These are phyloP conservation scores for Paracanthobrama guichenoti DNA, from an alignment of 2,113 vertebrate genomes.

Conservation along the genomic window DNA sequence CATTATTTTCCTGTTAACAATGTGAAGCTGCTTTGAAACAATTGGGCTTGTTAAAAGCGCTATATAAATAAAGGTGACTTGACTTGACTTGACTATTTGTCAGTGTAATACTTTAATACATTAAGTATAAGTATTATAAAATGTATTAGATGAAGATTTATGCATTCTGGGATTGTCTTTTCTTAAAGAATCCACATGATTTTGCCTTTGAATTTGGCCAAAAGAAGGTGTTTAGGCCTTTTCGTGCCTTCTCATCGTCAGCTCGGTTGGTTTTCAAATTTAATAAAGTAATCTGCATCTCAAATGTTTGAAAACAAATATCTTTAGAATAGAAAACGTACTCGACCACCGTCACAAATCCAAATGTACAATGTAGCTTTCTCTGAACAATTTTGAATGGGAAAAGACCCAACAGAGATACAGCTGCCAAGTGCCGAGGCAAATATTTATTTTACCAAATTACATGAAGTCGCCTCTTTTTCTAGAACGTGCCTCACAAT, in stretches of 20 bases:
- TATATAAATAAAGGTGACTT: too few relatives aligned
- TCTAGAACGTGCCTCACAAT: constrained; percentile 25
- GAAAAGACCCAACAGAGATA: constrained; percentile 20
- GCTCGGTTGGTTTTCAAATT: not conserved
- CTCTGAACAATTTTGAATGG: not conserved
- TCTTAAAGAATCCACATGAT: not conserved
- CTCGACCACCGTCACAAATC: not conserved
- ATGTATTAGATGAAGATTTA: not conserved
- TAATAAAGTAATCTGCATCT: not conserved
- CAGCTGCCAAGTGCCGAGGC: constrained; percentile 37
- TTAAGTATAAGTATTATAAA: not conserved
- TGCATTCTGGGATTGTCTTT: not conserved
- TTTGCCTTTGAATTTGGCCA: not conserved
- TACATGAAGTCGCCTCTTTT: constrained; percentile 52
- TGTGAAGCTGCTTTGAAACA: too few relatives aligned
- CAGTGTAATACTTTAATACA: not conserved
- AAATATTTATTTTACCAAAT: constrained; percentile 57
- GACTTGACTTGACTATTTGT: too few relatives aligned
- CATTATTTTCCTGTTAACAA: too few relatives aligned
- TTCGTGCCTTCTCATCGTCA: too few relatives aligned
- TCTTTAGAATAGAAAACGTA: not conserved
- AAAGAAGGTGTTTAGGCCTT: not conserved
- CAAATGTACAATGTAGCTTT: not conserved
- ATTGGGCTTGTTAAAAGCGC: too few relatives aligned
- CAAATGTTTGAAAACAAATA: not conserved